phyloP scores from a whole-genome alignment of 2,888 invertebrate species.

The Caenorhabditis sp. region DNA sequence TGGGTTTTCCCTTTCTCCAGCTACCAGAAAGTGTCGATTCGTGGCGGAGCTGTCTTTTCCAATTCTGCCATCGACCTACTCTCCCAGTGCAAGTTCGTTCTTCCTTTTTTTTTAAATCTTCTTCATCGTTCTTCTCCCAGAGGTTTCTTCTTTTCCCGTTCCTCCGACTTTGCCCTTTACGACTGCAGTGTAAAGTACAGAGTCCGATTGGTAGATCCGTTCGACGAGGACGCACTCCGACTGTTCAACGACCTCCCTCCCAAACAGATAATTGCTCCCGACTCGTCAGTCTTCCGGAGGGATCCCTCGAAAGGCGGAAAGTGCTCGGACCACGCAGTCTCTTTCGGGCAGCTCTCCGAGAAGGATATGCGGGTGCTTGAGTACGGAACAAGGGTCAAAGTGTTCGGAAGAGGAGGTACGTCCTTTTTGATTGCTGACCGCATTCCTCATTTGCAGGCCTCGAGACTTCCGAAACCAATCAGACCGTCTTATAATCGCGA shows the following conservation, averaged over 20 bases:
- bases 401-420: slow-evolving; percentile 45
- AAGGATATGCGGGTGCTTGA: slow-evolving; percentile 56
- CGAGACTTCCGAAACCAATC: slow-evolving; percentile 21
- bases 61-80: slow-evolving; percentile 42
- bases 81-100: slow-evolving; percentile 31
- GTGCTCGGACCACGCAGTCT: slow-evolving; percentile 52
- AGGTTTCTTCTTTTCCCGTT: slow-evolving; percentile 44
- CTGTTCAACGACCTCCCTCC: slow-evolving; percentile 42
- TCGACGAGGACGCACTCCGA: slow-evolving; percentile 47
- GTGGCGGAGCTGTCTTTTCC: slow-evolving; percentile 38
- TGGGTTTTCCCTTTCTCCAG: slow-evolving; percentile 48
- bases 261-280: slow-evolving; percentile 37
- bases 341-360: slow-evolving; percentile 45
- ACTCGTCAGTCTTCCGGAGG: slow-evolving; percentile 14
- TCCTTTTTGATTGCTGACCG: not conserved
- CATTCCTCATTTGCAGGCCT: slow-evolving; percentile 25
- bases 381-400: slow-evolving; percentile 48
- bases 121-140: slow-evolving; percentile 19
- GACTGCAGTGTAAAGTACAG: slow-evolving; percentile 24
- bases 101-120: too few relatives aligned
- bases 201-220: slow-evolving; percentile 35
- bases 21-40: slow-evolving; percentile 31
- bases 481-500: not conserved
- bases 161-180: slow-evolving; percentile 43
- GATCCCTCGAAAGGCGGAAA: slow-evolving; percentile 10